Base-by-base conservation (phyloP, 2,113 vertebrate species). In the Prietella phreatophila region DNA sequence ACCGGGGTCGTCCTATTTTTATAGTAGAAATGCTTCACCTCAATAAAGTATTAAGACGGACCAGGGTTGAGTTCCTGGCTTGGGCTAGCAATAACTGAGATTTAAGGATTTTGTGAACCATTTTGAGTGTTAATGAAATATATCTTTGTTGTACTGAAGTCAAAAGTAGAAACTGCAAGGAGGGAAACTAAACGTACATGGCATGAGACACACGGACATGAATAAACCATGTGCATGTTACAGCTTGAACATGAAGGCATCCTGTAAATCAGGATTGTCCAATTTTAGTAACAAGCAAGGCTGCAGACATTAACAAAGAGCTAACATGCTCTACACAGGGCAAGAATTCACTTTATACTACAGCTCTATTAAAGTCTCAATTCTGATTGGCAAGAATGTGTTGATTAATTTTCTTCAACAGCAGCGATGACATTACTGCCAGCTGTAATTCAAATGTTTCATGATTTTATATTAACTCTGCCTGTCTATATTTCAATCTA, bases 1-100 rank as follows among this genome's bases (percentile, higher is more conserved):
- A 85, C 65, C 9, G 63, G 22, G 17, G 15, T 67, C 33, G 22
- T 63, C 36, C 17, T n/a, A 25, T 78, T 86, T 88, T 88, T 75
- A 86, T 20, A 5, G 36, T 2, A 61, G n/a, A 56, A 30, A 15
- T 83, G 55, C 36, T 71, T 86, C 81, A 85, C 42, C 50, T 56
- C 36, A 15, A 82, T 75, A 69, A 80, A 42, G 27, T 36, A 65
- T 27, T 25, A 4, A 30, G 5, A 53, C n/a, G 2, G 53, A 58
- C 55, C 79, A 58, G 7, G 55, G 55, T 36, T 13, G 17, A 58
- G n/a, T 33, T 80, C 50, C 50, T 30, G n/a, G 27, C 15, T 20
- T 30, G 8, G 8, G 17, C 25, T 1, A 30, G n/a, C 14, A 79
- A 27, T 30, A 79, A 79, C 47, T 17, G 27, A 58, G 55, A 36